phyloP scores from a whole-genome alignment of 1,140 invertebrate species.

The Neodiprion lecontei region DNA sequence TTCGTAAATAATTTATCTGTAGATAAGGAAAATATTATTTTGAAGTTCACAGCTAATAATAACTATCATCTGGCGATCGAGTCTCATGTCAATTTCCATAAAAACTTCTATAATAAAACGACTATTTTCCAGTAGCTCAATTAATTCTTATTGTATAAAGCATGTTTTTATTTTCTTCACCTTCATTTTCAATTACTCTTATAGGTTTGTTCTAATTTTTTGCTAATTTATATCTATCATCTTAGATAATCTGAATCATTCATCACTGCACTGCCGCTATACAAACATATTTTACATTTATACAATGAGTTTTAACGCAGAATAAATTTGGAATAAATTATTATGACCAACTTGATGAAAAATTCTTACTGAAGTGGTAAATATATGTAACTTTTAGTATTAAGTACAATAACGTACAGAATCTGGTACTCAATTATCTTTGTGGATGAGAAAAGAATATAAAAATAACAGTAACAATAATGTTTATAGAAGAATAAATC shows the following conservation, averaged over 20 bases:
- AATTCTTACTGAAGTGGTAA: background rate
- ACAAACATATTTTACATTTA: constrained; percentile 8
- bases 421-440: background rate
- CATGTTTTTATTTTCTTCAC: background rate
- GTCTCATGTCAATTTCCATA: too few relatives aligned
- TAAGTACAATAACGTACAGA: background rate
- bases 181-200: too few relatives aligned
- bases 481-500: background rate
- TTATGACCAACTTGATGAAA: background rate
- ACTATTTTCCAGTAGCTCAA: background rate
- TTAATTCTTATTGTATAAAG: background rate
- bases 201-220: too few relatives aligned
- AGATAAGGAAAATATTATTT: too few relatives aligned
- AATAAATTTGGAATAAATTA: background rate
- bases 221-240: background rate
- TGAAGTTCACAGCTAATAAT: too few relatives aligned
- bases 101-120: too few relatives aligned
- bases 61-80: too few relatives aligned
- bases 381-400: background rate
- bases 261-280: constrained; percentile 4
- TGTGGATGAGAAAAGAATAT: background rate
- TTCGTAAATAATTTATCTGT: too few relatives aligned
- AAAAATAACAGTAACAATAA: background rate
- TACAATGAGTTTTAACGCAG: background rate
- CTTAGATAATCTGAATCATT: background rate